phyloP scores from a whole-genome alignment of 2,888 invertebrate species.

The Operophtera brumata region DNA sequence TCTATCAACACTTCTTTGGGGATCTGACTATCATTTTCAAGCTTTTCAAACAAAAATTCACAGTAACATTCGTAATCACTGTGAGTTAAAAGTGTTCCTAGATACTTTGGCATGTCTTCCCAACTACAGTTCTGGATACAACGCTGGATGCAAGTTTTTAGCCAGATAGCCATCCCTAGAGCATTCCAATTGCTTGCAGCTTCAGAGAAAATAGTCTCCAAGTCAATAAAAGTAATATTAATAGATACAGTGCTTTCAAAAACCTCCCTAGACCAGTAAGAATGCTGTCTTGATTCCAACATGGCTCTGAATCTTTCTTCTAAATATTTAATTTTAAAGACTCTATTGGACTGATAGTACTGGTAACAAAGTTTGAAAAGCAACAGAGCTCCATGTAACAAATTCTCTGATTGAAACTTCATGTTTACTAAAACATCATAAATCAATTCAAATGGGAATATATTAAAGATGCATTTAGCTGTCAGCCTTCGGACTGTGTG shows the following conservation, averaged over 20 bases:
- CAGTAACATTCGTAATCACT: slow-evolving; percentile 54
- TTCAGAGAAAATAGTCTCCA: slow-evolving; percentile 46
- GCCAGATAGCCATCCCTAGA: slow-evolving; percentile 59
- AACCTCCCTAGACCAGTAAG: slow-evolving; percentile 54
- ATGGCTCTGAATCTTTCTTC: slow-evolving; percentile 37
- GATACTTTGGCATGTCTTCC: slow-evolving; percentile 44
- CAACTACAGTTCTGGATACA: slow-evolving; percentile 44
- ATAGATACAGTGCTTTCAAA: slow-evolving; percentile 43
- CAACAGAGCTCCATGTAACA: slow-evolving; percentile 62
- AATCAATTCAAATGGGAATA: slow-evolving; percentile 53
- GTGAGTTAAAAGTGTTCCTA: slow-evolving; percentile 44
- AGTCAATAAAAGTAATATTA: slow-evolving; percentile 22
- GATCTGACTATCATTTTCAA: slow-evolving; percentile 37
- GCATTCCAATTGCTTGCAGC: slow-evolving; percentile 36
- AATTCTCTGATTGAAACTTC: slow-evolving; percentile 52
- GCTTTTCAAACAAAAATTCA: slow-evolving; percentile 46
- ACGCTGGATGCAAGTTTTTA: slow-evolving; percentile 47
- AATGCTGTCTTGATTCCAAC: slow-evolving; percentile 40
- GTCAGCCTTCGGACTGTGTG: slow-evolving; percentile 67
- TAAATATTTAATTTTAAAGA: slow-evolving; percentile 36
- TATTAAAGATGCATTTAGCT: slow-evolving; percentile 67
- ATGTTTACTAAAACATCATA: slow-evolving; percentile 38
- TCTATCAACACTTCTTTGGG: slow-evolving; percentile 37
- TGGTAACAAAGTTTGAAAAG: slow-evolving; percentile 50
- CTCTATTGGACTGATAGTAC: slow-evolving; percentile 33